These are phyloP conservation scores for Pantala flavescens DNA, from an alignment of 1,140 invertebrate species.

Conservation along the genomic window DNA sequence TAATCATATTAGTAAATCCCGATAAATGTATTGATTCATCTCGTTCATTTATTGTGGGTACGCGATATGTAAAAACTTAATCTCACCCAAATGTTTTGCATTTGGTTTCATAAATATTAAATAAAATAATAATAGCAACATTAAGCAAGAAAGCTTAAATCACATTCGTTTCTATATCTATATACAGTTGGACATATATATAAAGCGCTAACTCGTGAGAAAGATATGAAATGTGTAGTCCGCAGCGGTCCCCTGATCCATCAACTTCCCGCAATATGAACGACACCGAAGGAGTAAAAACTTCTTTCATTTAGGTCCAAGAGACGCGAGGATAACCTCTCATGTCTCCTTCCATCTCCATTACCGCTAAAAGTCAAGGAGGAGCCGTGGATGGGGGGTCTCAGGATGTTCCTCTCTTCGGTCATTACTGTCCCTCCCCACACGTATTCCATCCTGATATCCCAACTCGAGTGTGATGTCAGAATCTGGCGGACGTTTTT, in stretches of 20 bases:
- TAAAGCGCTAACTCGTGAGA: no score
- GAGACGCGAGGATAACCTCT: not conserved
- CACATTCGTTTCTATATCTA: no score
- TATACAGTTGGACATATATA: no score
- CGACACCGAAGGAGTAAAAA: not conserved
- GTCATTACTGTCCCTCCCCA: not conserved
- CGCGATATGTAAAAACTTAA: no score
- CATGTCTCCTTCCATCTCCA: not conserved
- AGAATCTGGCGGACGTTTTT: conserved; percentile 5
- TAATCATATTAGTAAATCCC: no score
- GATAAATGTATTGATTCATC: no score
- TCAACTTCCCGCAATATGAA: not conserved
- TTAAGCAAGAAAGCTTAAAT: no score
- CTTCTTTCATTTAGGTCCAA: not conserved
- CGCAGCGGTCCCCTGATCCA: not conserved
- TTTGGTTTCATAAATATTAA: no score
- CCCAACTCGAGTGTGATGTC: conserved; percentile 3
- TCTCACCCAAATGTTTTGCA: no score
- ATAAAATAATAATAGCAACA: no score
- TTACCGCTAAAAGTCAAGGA: not conserved
- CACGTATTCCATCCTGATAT: not conserved
- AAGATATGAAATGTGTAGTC: no score
- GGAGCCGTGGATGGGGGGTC: not conserved
- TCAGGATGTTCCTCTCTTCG: not conserved
- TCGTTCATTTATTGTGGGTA: no score